Evolutionary conservation across 2,113 vertebrate species (phyloP), one percentile per base, ranked within the genome.

Genomic region (Plectropomus leopardus): DNA sequence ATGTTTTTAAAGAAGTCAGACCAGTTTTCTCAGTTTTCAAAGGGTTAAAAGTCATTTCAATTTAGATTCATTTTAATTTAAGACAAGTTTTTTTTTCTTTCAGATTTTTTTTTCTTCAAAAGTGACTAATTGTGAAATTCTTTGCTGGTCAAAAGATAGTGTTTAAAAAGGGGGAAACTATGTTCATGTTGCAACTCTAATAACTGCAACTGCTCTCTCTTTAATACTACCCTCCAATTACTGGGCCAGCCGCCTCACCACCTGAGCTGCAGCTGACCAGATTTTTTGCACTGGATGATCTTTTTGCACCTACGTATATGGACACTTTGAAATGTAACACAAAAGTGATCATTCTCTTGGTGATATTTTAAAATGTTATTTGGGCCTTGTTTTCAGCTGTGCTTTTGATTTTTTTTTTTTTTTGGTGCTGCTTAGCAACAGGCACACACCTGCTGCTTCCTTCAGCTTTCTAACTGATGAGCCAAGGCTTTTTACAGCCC

Each of bases 361-460:
- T 73, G 34, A n/a, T 69, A 58, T 81, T 78, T 68, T 67, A 13
- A 73, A 85, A 78, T 79, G 72, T 58, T 85, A 71, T 66, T 74
- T 23, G 5, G 48, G 40, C 53, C 51, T 75, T 74, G 50, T 71
- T 80, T 84, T 82, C 65, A 80, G 61, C 70, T 34, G 48, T 51
- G 53, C 47, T 42, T 85, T 79, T 82, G 53, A 84, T n/a, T n/a
- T 65, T 55, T 19, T 36, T 36, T 36, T 36, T 36, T 36, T 36
- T 36, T 36, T 40, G 63, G 53, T 61, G 87, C 87, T 90, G 87
- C 90, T 76, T 86, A 88, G 87, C 87, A 88, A 90, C 89, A 89
- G 77, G 48, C 70, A 78, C 66, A 86, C 77, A 86, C 87, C 85
- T 89, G 87, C 89, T 87, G 77, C 87, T 86, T 70, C 81, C 54